phyloP scores from a whole-genome alignment of 1,140 invertebrate genomes.

The Cheumatopsyche charites region DNA sequence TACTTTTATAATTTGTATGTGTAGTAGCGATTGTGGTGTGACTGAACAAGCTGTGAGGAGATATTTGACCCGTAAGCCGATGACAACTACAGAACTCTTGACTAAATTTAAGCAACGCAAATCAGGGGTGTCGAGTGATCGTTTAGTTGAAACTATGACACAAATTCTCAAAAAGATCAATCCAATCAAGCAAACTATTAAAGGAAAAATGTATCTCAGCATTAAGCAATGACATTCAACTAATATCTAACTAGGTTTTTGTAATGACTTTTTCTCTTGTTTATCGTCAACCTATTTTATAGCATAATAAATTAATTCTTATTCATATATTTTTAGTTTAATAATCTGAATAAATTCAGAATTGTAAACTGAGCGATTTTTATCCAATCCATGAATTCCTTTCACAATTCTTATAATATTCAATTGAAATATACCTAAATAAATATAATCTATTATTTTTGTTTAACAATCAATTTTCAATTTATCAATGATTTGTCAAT shows the following conservation, averaged over 20 bases:
- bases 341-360: too few relatives aligned
- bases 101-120: conserved; percentile 96
- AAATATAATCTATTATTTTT: too few relatives aligned
- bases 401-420: too few relatives aligned
- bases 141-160: conserved; percentile 91
- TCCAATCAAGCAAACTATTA: conserved; percentile 89
- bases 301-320: neutral
- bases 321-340: too few relatives aligned
- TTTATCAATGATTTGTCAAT: too few relatives aligned
- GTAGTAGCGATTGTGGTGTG: conserved; percentile 80
- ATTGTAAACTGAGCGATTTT: too few relatives aligned
- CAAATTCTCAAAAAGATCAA: conserved; percentile 95
- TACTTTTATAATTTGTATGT: conserved; percentile 41
- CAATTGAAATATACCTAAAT: too few relatives aligned
- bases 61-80: conserved; percentile 93
- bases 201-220: conserved; percentile 94
- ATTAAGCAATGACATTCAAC: conserved; percentile 64
- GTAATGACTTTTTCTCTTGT: neutral
- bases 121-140: conserved; percentile 86
- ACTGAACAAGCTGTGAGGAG: conserved; percentile 92
- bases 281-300: neutral
- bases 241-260: neutral
- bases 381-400: too few relatives aligned
- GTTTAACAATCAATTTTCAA: too few relatives aligned
- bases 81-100: conserved; percentile 93